Conservation (phyloP, 2,113 vertebrate species). For the Neodontobutis hainanensis region DNA sequence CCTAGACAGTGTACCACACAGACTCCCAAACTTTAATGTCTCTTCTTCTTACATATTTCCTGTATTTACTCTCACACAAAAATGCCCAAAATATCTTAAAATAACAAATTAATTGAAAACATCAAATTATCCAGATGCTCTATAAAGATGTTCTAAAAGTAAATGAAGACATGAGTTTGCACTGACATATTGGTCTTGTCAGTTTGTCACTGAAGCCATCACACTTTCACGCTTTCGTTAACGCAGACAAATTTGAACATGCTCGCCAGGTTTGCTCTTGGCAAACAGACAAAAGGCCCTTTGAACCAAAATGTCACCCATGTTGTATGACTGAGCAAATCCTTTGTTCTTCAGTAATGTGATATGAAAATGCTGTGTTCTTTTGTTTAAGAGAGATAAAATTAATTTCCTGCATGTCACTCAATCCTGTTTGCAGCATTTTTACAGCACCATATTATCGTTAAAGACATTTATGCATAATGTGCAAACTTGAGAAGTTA, state of each 20-base stretch:
- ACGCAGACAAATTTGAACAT: not conserved
- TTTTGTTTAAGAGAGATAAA: not conserved
- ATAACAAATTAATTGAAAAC: not conserved
- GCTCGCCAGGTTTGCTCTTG: not conserved
- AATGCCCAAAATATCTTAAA: not conserved
- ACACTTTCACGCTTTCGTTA: not conserved
- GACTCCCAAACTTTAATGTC: not conserved
- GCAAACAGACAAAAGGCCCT: constrained; percentile 8
- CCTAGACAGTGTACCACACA: too few relatives aligned
- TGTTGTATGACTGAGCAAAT: not conserved
- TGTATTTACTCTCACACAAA: not conserved
- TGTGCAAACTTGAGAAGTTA: not conserved
- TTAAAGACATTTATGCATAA: constrained; percentile 1
- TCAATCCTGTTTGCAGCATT: not conserved
- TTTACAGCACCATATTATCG: not conserved
- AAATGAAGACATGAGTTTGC: not conserved
- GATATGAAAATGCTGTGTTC: not conserved
- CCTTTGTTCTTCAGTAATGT: not conserved
- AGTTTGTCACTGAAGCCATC: not conserved
- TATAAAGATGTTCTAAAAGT: not conserved
- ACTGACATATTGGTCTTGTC: not conserved
- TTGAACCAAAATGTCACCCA: constrained; percentile 23
- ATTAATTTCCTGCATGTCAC: constrained; percentile 2
- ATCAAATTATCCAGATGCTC: not conserved
- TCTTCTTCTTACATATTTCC: too few relatives aligned